Percentiles rank a stretch among this genome's conserved stretches.
These are phyloP conservation scores for Campylomormyrus numenius DNA, from an alignment of 2,113 vertebrate species.

Conservation along the genomic window DNA sequence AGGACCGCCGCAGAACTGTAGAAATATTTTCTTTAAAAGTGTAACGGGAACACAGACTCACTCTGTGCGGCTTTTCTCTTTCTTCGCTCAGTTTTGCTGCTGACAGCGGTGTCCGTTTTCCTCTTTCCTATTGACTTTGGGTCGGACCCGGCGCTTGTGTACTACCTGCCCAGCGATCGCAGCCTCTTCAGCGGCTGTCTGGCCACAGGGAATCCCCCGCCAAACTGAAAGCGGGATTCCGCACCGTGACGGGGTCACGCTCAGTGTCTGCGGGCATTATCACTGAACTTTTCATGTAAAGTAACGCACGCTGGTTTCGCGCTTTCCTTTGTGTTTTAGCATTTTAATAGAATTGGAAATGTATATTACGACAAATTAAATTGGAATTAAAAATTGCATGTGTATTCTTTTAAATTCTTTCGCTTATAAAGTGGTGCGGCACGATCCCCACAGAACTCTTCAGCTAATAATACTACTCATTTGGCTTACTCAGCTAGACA, in stretches of 20 bases:
- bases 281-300: slow-evolving; percentile 7
- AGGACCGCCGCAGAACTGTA: background rate
- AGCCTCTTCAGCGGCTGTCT: background rate
- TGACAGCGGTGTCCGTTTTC: background rate
- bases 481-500: background rate
- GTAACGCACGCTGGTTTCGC: background rate
- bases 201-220: background rate
- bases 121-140: background rate
- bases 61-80: background rate
- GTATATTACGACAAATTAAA: background rate
- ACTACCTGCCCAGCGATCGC: background rate
- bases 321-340: background rate
- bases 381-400: background rate
- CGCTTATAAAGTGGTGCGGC: background rate
- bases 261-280: background rate
- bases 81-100: background rate
- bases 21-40: background rate
- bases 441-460: background rate
- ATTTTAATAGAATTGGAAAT: background rate
- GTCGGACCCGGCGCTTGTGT: background rate
- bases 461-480: background rate
- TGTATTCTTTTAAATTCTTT: background rate
- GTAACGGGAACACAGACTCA: background rate
- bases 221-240: background rate
- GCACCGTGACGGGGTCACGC: background rate